Evolutionary conservation across 2,888 invertebrate species (phyloP), one percentile per base, ranked within the genome.

Genomic region (Drosophila birchii): DNA sequence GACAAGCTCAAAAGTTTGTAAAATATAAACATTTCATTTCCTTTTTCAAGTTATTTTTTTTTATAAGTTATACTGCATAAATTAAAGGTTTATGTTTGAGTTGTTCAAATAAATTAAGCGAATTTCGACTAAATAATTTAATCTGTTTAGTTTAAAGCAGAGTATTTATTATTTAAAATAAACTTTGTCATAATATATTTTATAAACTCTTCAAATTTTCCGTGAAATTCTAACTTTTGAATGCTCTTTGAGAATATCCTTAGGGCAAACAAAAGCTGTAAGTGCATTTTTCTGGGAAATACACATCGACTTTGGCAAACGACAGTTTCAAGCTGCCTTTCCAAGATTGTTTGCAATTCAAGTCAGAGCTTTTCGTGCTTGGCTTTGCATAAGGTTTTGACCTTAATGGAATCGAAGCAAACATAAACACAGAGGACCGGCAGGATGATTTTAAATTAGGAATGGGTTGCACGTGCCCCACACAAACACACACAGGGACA

Each of bases 341-440:
- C 32, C 57, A 36, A 44, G 43, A 74, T 74, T 64, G 67, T 71
- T 51, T 39, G 29, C 57, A 45, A 57, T 64, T 63, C 74, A 45
- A 72, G 45, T 72, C 53, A 61, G 58, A 66, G 45, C 69, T 29
- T 29, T 54, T 47, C 49, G 51, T 73, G 68, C 76, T 70, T 71
- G 76, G 79, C 77, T 81, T 71, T 70, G 80, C 70, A 81, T 71
- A 82, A 68, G 68, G 78, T 69, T 69, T 61, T 57, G 60, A 69
- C 68, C 80, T 73, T 57, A 78, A 73, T 57, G 61, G 64, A 88
- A 76, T 83, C 71, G 59, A 78, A 80, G 84, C 76, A 80, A 86
- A 83, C 66, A 84, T 76, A 74, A 88, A 86, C 78, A 88, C 76
- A 80, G 80, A 71, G 78, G 72, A 57, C 56, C 66, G 63, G 67